These are phyloP conservation scores for Drosophila nebulosa DNA, from an alignment of 1,140 invertebrate species.

Conservation along the genomic window DNA sequence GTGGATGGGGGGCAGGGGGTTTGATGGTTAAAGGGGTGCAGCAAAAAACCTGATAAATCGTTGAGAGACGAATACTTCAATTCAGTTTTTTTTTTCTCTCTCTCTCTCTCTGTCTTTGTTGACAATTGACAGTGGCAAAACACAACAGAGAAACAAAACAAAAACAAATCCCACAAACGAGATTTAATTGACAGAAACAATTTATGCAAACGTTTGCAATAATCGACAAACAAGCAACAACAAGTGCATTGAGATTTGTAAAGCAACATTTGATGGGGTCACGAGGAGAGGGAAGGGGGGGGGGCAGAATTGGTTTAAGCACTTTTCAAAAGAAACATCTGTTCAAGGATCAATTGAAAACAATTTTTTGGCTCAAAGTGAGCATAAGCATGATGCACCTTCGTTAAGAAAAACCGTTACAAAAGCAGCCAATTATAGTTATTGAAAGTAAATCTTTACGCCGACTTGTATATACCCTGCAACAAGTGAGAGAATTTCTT, in stretches of 20 bases:
- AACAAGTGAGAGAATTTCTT: no score
- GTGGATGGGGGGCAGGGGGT: neutral
- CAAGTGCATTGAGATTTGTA: conserved; percentile 42
- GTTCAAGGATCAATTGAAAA: neutral
- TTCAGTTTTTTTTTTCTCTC: conserved; percentile 17
- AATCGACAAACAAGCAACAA: conserved; percentile 39
- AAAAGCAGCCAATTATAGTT: no score
- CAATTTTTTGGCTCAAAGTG: neutral
- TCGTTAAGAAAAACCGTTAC: no score
- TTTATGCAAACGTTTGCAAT: conserved; percentile 70
- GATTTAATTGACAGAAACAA: conserved; percentile 74
- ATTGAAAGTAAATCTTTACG: no score
- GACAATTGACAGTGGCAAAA: conserved; percentile 62
- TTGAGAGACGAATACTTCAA: conserved; percentile 25
- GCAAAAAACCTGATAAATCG: conserved; percentile 35
- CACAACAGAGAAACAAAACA: neutral
- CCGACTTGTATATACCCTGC: no score
- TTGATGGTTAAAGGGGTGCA: conserved; percentile 18
- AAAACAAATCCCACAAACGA: conserved; percentile 48
- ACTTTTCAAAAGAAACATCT: neutral
- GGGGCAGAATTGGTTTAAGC: neutral
- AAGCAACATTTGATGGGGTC: no score
- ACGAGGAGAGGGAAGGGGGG: no score
- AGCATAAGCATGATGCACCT: neutral
- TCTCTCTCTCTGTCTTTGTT: no score